Conservation (phyloP, 2,797 vertebrate species). For the Tadarida brasiliensis region DNA sequence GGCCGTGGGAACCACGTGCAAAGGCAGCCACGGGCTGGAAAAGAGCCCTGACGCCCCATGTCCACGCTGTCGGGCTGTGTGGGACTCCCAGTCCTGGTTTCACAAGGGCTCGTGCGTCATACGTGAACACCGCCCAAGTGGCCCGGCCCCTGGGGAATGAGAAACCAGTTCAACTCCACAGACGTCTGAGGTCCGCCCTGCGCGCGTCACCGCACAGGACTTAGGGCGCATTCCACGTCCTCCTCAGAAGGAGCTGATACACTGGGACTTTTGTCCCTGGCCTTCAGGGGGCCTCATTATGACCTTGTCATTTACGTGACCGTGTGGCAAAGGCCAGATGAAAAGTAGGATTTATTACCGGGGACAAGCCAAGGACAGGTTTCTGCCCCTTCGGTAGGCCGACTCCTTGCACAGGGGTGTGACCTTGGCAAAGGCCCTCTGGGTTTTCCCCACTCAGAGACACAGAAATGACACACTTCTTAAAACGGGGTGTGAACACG, state of each 20-base stretch:
- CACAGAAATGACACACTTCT: background rate
- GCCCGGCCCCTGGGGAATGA: background rate
- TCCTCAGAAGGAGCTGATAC: background rate
- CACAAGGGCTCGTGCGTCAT: background rate
- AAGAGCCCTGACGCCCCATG: background rate
- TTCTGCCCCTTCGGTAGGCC: background rate
- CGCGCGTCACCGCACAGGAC: background rate
- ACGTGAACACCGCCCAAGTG: background rate
- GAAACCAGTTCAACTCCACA: background rate
- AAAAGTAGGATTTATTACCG: background rate
- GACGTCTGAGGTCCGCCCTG: no score
- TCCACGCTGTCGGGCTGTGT: background rate
- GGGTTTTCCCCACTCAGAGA: background rate
- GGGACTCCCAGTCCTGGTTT: background rate
- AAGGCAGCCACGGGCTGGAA: background rate
- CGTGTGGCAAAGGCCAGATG: background rate
- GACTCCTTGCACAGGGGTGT: background rate
- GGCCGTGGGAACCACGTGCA: background rate
- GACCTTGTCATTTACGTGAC: background rate
- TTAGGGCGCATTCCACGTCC: background rate
- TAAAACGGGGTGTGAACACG: background rate
- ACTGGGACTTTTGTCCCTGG: background rate
- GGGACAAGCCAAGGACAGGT: background rate
- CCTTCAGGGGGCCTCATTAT: background rate
- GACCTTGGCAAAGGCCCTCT: background rate